phyloP scores from a whole-genome alignment of 2,888 invertebrate species.

The Microctonus brassicae region DNA sequence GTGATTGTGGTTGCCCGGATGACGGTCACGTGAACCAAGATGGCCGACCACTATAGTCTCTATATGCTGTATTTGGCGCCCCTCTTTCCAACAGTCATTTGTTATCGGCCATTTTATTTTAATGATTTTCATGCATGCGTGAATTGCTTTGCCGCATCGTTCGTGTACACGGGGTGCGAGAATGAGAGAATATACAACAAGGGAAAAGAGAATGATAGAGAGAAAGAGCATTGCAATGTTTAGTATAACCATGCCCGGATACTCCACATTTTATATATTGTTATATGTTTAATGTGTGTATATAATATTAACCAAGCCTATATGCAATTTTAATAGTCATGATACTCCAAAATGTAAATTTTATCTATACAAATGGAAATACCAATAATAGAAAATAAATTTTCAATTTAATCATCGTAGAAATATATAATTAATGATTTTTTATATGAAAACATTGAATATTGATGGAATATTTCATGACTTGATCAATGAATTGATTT shows the following conservation, averaged over 20 bases:
- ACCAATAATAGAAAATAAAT: not conserved
- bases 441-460: not conserved
- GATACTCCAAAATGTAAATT: not conserved
- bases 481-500: not conserved
- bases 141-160: conserved; percentile 61
- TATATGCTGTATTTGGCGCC: conserved; percentile 46
- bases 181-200: conserved; percentile 5
- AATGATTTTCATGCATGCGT: conserved; percentile 70
- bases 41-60: conserved; percentile 58
- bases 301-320: not conserved
- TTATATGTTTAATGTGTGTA: not conserved
- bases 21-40: conserved; percentile 70
- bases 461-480: not conserved
- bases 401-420: not conserved
- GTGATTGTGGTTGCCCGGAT: conserved; percentile 69
- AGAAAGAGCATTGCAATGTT: conserved; percentile 40
- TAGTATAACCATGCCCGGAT: conserved; percentile 34
- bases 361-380: not conserved
- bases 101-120: conserved; percentile 70
- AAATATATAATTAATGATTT: not conserved
- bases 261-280: conserved; percentile 9
- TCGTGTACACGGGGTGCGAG: conserved; percentile 34
- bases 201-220: not conserved
- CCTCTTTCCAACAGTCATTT: conserved; percentile 68
- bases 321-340: not conserved